These are phyloP conservation scores for Drosophila bipectinata DNA, from an alignment of 1,140 invertebrate species.

Conservation along the genomic window DNA sequence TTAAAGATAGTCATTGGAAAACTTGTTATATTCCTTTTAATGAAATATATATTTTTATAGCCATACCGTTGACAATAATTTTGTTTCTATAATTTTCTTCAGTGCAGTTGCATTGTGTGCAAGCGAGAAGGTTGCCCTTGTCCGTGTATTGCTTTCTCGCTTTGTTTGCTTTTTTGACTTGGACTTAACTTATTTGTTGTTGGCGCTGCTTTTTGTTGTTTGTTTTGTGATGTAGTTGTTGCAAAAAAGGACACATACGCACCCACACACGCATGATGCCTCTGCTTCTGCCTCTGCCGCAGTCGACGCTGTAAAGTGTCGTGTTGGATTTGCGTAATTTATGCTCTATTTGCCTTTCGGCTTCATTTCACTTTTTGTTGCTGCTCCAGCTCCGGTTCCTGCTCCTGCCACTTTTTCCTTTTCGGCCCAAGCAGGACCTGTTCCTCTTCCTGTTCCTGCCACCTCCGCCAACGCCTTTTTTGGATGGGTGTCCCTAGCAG, in stretches of 20 bases:
- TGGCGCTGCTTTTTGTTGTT: slow-evolving; percentile 22
- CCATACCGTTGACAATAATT: no score
- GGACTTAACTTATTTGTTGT: slow-evolving; percentile 79
- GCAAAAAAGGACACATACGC: slow-evolving; percentile 3
- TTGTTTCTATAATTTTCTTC: no score
- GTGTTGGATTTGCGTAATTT: slow-evolving; percentile 82
- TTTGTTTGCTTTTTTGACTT: slow-evolving; percentile 75
- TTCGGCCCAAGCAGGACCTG: slow-evolving; percentile 18
- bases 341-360: slow-evolving; percentile 82
- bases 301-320: slow-evolving; percentile 62
- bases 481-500: slow-evolving; percentile 30
- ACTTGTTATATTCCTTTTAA: no score
- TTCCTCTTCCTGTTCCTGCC: not conserved
- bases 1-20: no score
- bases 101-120: not conserved
- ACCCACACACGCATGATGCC: slow-evolving; percentile 14
- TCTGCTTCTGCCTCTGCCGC: not conserved
- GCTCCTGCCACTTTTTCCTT: slow-evolving; percentile 39
- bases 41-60: no score
- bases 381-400: slow-evolving; percentile 43
- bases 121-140: slow-evolving; percentile 4
- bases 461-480: not conserved
- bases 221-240: not conserved
- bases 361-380: slow-evolving; percentile 78
- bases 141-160: slow-evolving; percentile 10